A percentile compares a stretch with the other conserved stretches of the same genome.
Evolutionary conservation across 2,113 vertebrate genomes (phyloP).

Genomic region (Pelusios castaneus): DNA sequence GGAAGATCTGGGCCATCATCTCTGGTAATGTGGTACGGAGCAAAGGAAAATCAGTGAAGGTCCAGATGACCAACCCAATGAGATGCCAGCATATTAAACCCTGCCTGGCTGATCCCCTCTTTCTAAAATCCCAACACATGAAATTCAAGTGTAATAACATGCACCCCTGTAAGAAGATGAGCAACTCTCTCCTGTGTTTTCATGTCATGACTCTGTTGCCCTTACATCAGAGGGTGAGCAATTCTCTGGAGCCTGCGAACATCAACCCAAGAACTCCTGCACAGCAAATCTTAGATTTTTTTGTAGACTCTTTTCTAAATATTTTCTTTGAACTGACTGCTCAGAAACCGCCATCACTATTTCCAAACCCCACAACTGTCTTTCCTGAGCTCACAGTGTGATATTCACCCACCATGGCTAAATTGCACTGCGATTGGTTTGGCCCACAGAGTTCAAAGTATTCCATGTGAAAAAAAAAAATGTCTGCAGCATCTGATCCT

Average conservation of each 20-base stretch:
- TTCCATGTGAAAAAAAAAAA: not conserved
- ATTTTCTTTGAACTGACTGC: not conserved
- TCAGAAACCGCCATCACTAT: not conserved
- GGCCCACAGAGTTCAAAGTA: not conserved
- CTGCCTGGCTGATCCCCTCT: not conserved
- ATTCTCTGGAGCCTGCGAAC: not conserved
- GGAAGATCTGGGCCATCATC: not conserved
- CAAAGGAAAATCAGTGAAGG: not conserved
- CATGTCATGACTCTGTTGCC: not conserved
- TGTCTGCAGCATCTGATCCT: fast-evolving
- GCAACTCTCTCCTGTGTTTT: not conserved
- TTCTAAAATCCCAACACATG: not conserved
- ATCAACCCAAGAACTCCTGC: not conserved
- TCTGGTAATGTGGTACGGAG: not conserved
- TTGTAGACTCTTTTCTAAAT: not conserved
- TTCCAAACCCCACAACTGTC: not conserved
- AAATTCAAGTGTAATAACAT: not conserved
- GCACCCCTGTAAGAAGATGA: fast-evolving
- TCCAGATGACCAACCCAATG: not conserved
- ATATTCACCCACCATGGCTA: not conserved
- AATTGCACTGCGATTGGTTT: not conserved
- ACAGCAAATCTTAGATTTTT: not conserved
- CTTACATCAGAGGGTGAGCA: not conserved
- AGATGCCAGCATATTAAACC: fast-evolving
- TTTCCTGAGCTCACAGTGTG: not conserved